Conservation (phyloP, 2,113 vertebrate genomes). For the Puntigrus tetrazona region DNA sequence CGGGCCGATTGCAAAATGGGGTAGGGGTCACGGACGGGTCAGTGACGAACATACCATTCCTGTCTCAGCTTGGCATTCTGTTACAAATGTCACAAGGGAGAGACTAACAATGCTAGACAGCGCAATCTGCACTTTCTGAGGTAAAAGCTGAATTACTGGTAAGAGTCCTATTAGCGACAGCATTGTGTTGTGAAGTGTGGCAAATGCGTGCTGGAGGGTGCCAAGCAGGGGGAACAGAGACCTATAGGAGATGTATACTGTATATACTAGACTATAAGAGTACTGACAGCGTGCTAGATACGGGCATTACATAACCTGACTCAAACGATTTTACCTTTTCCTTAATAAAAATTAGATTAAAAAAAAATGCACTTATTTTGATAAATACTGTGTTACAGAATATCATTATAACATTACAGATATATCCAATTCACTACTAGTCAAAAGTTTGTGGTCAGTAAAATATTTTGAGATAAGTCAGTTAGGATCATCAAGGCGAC, state of each 20-base stretch:
- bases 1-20: constrained; percentile 62
- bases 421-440: not conserved
- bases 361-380: not conserved
- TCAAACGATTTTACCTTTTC: not conserved
- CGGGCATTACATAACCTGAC: not conserved
- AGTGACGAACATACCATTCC: constrained; percentile 62
- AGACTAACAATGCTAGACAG: not conserved
- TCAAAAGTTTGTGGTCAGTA: not conserved
- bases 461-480: not conserved
- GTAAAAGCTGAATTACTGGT: constrained; percentile 28
- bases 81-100: constrained; percentile 55
- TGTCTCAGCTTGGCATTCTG: constrained; percentile 56
- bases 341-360: not conserved
- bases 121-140: not conserved
- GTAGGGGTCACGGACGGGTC: constrained; percentile 71
- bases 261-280: not conserved
- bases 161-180: constrained; percentile 7
- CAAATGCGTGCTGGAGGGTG: constrained; percentile 21
- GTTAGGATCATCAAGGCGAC: not conserved
- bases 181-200: constrained; percentile 21
- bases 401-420: not conserved
- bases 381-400: not conserved
- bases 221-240: not conserved
- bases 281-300: not conserved
- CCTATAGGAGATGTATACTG: not conserved